Base-by-base conservation (phyloP, 2,888 invertebrate species). In the Corythucha ciliata region DNA sequence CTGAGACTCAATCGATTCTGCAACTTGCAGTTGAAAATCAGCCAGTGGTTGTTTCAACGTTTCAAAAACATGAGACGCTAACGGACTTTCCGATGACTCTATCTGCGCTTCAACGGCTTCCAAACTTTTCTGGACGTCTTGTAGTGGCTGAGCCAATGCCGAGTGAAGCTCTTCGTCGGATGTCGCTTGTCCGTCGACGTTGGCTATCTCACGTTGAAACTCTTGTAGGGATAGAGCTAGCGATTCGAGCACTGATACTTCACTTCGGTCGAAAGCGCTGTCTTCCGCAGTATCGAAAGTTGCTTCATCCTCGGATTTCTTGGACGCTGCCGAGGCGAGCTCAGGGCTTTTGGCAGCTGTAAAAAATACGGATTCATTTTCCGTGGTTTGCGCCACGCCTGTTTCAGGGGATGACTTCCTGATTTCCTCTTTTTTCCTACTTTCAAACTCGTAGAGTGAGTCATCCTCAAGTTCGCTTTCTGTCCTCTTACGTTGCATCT, bases 41-140 rank as follows among this genome's bases (percentile, higher is more conserved):
- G 61, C 60, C 2, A 67, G 58, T 2, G 66, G 62, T 45, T 63
- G 63, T 0, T 63, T 64, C 5, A 67, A 59, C 8, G 64, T 60
- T 50, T 67, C 62, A 18, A 67, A 32, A 3, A 65, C 61, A 12
- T 62, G 59, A 2, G 62, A 48, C 20, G 62, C 54, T 25, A 61
- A 61, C 12, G 60, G 59, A 4, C 60, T 58, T 29, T 59, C 55
- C 32, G 58, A 57, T 26, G 62, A 58, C 48, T 58, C 58, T 20
- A 72, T 64, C 51, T 72, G 69, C 52, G 72, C 69, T 16, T 71
- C 71, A 56, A 74, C 58, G 53, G 68, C 63, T 55, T 70, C 71
- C 26, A 79, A 61, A 20, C 74, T 73, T 46, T 67, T 69, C 64
- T 75, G 74, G 46, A 78, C 75, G 66, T 78, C 77, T 52, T 74